phyloP scores from a whole-genome alignment of 2,888 invertebrate genomes.

The Drosophila colorata region DNA sequence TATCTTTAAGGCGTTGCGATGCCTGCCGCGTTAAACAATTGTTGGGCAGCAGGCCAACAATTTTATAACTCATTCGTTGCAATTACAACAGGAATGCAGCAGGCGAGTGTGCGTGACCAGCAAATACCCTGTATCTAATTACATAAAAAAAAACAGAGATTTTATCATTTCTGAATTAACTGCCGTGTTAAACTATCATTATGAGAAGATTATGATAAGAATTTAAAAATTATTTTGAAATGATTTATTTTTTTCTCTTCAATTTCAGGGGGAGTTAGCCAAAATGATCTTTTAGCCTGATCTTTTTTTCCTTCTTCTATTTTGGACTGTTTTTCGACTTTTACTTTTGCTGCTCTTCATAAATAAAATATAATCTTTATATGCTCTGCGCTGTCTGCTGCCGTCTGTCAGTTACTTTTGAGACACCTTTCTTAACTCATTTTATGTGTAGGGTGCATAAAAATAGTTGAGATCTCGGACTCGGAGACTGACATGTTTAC shows the following conservation, averaged over 20 bases:
- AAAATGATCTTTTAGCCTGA: no score
- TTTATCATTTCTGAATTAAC: background rate
- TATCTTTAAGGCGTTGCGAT: slow-evolving; percentile 11
- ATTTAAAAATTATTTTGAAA: no score
- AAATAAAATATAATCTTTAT: no score
- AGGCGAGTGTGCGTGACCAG: background rate
- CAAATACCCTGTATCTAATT: background rate
- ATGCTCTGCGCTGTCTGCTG: background rate
- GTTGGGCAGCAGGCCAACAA: slow-evolving; percentile 24
- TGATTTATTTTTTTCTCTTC: no score
- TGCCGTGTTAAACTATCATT: no score
- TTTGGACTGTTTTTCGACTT: no score
- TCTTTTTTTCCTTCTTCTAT: no score
- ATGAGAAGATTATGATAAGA: no score
- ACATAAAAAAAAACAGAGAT: no score
- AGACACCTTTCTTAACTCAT: slow-evolving; percentile 5
- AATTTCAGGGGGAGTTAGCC: no score
- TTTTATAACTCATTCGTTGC: slow-evolving; percentile 47
- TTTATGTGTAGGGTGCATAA: slow-evolving; percentile 13
- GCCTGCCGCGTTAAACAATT: slow-evolving; percentile 16
- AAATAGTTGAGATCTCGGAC: slow-evolving; percentile 47
- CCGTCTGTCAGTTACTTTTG: background rate
- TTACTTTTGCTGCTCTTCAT: no score
- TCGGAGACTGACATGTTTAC: slow-evolving; percentile 56
- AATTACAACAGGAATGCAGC: slow-evolving; percentile 30